A percentile compares a stretch with the other conserved stretches of the same genome.
These are phyloP conservation scores for Mungos mungo DNA, from an alignment of 2,113 vertebrate genomes.

Conservation along the genomic window DNA sequence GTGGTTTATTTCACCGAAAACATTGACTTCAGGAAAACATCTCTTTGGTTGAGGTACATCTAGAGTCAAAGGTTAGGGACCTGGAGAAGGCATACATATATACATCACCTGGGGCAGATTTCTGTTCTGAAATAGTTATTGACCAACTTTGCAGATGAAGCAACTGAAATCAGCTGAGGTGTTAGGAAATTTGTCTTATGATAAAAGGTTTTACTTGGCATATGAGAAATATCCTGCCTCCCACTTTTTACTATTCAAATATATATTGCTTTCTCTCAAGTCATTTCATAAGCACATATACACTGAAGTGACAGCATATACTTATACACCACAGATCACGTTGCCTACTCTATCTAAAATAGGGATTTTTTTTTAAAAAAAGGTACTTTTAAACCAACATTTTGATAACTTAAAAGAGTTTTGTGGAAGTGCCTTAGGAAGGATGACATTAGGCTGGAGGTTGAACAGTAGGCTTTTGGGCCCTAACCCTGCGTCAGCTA, in stretches of 20 bases:
- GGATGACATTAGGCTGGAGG: background rate
- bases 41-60: background rate
- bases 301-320: background rate
- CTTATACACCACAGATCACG: background rate
- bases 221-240: background rate
- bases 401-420: background rate
- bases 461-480: background rate
- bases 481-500: background rate
- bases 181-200: background rate
- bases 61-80: constrained; percentile 1
- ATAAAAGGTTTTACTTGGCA: constrained; percentile 1
- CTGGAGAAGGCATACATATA: background rate
- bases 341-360: background rate
- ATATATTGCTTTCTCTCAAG: background rate
- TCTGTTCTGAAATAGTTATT: background rate
- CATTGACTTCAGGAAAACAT: constrained; percentile 23
- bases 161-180: background rate
- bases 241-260: background rate
- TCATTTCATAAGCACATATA: background rate
- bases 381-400: background rate
- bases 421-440: background rate
- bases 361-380: background rate
- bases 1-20: background rate
- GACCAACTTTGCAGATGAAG: background rate
- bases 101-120: background rate